A percentile compares a stretch with the other conserved stretches of the same genome.
These are phyloP conservation scores for Drosophila trapezifrons DNA, from an alignment of 1,140 invertebrate species.

Conservation along the genomic window DNA sequence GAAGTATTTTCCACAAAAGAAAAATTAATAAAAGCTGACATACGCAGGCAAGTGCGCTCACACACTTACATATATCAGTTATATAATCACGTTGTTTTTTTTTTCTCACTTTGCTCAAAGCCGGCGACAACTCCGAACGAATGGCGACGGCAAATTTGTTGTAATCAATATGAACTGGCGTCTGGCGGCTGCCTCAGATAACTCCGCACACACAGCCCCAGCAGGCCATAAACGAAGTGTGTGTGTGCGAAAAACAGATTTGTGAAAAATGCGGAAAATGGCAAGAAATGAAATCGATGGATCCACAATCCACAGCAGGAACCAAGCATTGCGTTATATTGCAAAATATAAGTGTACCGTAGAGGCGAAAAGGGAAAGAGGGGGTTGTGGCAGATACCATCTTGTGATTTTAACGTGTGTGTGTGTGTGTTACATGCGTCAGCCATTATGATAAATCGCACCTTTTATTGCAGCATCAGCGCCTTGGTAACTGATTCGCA, in stretches of 20 bases:
- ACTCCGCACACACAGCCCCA: conserved; percentile 54
- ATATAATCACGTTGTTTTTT: conserved; percentile 44
- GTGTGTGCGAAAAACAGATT: conserved; percentile 69
- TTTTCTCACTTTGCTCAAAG: conserved; percentile 27
- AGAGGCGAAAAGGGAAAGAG: background rate
- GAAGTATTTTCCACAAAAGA: conserved; percentile 30
- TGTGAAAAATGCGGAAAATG: conserved; percentile 82
- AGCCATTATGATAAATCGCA: conserved; percentile 81
- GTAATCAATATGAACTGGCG: conserved; percentile 82
- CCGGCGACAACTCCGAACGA: conserved; percentile 55
- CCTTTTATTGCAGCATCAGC: conserved; percentile 82
- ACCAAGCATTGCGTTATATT: conserved; percentile 69
- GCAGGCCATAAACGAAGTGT: conserved; percentile 25
- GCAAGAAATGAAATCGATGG: conserved; percentile 80
- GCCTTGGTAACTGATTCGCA: conserved; percentile 80
- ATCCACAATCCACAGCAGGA: conserved; percentile 62
- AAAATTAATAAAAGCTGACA: conserved; percentile 28
- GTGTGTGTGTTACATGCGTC: conserved; percentile 35
- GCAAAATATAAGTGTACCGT: conserved; percentile 61
- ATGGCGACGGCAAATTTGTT: conserved; percentile 78
- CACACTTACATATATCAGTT: conserved; percentile 28
- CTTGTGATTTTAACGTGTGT: conserved; percentile 2
- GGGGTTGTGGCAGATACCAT: conserved; percentile 16
- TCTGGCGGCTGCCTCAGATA: conserved; percentile 75
- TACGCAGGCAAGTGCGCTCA: conserved; percentile 16